Conservation (phyloP, 2,113 vertebrate species). For the Lates calcarifer region DNA sequence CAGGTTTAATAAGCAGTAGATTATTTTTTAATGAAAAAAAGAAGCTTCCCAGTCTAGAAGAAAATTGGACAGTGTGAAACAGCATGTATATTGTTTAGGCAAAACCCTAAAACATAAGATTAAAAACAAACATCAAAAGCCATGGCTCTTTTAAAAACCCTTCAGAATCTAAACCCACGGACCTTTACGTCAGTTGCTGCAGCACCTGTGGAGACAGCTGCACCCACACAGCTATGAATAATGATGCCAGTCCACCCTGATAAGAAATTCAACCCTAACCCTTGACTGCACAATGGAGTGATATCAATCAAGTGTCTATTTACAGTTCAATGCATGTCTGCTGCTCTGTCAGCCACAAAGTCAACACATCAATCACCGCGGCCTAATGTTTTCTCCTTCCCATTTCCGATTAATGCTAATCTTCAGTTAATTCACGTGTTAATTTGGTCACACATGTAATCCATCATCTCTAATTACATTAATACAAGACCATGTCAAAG, state of each 20-base stretch:
- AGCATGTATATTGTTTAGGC: neutral
- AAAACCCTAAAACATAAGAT: neutral
- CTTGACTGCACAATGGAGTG: slow-evolving; percentile 34
- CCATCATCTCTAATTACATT: slow-evolving; percentile 10
- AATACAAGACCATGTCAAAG: neutral
- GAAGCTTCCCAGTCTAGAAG: neutral
- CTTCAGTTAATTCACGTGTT: slow-evolving; percentile 17
- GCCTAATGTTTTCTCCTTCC: neutral
- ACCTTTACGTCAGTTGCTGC: slow-evolving; percentile 34
- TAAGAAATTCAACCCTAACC: slow-evolving; percentile 49
- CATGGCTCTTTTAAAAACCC: slow-evolving; percentile 7
- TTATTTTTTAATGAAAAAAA: neutral
- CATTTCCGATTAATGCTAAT: slow-evolving; percentile 35
- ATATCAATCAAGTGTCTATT: slow-evolving; percentile 66
- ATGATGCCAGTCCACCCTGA: slow-evolving; percentile 52
- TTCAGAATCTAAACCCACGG: slow-evolving; percentile 17
- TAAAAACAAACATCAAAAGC: slow-evolving; percentile 10
- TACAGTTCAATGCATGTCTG: slow-evolving; percentile 48
- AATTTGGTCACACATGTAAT: slow-evolving; percentile 5
- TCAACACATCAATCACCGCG: slow-evolving; percentile 61
- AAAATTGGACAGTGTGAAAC: neutral
- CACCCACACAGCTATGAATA: slow-evolving; percentile 49
- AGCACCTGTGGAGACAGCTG: slow-evolving; percentile 52
- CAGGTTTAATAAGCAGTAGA: neutral
- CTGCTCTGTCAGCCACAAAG: slow-evolving; percentile 44